A percentile compares a stretch with the other conserved stretches of the same genome.
Evolutionary conservation across 1,140 invertebrate species (phyloP).

Genomic region (Neuroterus valhalla): DNA sequence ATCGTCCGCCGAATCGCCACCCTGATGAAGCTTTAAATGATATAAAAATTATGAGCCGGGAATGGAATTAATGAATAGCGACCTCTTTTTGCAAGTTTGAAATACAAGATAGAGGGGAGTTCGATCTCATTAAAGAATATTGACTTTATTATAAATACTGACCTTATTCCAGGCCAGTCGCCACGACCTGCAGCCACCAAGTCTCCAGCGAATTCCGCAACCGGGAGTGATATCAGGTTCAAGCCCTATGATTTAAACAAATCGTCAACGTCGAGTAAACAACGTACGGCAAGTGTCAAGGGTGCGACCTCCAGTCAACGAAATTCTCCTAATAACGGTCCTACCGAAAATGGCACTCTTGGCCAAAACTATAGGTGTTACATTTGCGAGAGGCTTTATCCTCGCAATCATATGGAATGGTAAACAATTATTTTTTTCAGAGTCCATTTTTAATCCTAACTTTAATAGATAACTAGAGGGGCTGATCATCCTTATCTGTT

Average conservation of each 20-base stretch:
- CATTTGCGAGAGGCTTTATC: slow-evolving; percentile 83
- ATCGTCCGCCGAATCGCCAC: no score
- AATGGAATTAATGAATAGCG: no score
- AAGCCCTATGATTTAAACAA: slow-evolving; percentile 84
- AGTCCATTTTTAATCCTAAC: neutral
- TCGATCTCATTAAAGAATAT: no score
- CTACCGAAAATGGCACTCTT: slow-evolving; percentile 66
- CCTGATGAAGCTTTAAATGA: no score
- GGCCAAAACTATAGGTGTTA: slow-evolving; percentile 80
- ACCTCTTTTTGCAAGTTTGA: no score
- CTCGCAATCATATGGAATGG: slow-evolving; percentile 86
- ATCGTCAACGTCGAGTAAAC: slow-evolving; percentile 75
- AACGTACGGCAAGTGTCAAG: slow-evolving; percentile 70
- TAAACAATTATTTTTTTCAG: slow-evolving; percentile 35
- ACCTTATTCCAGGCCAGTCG: slow-evolving; percentile 57
- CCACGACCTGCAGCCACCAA: slow-evolving; percentile 75
- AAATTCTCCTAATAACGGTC: slow-evolving; percentile 69
- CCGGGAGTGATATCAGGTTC: slow-evolving; percentile 79
- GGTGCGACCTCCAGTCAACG: slow-evolving; percentile 69
- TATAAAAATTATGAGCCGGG: no score
- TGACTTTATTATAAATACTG: neutral
- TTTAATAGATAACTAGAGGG: neutral
- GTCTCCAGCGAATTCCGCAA: slow-evolving; percentile 74
- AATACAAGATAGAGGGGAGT: no score
- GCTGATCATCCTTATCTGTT: no score